Base-by-base conservation (phyloP, 2,888 invertebrate species). In the Endotricha flammealis region DNA sequence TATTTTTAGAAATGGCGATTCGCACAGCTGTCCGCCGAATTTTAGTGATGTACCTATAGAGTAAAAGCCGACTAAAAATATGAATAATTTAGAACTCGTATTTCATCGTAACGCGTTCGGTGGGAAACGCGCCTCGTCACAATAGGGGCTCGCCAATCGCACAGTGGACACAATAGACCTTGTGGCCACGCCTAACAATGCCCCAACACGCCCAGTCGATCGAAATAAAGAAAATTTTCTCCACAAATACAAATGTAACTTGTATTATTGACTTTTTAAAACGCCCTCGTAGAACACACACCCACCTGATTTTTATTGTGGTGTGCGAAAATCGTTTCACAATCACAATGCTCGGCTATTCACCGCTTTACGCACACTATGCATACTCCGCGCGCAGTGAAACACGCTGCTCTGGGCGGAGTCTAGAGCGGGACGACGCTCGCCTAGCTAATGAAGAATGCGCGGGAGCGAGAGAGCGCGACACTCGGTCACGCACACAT, bases 221-320 rank as follows among this genome's bases (percentile, higher is more conserved):
- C 27, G 29, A 29, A 69, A 79, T 70, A 75, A 82, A 82, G 82
- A 81, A 83, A 82, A 81, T 81, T 80, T 81, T 71, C 82, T 81
- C 69, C 63, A 68, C 78, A 74, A 80, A 79, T 65, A 76, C 74
- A 72, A 69, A 73, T 70, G 71, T 68, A 70, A 73, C 60, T 65
- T 71, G 73, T 77, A 82, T 81, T 79, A 83, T 85, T 81, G 85
- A 86, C 83, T 85, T 86, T 85, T 83, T 80, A 80, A n/a, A 82
- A 85, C 83, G 85, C 83, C 85, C 81, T 78, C 75, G 72, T 79
- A 77, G 78, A 81, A 71, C 57, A 60, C 72, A 81, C 83, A 71
- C 75, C 83, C 83, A 83, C 81, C 82, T 79, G 75, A 57, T 58
- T 50, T 48, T 53, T 71, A 71, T 78, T 80, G 78, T 78, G 58